These are phyloP conservation scores for Xyliphius kryptos DNA, from an alignment of 2,113 vertebrate genomes.

Conservation along the genomic window DNA sequence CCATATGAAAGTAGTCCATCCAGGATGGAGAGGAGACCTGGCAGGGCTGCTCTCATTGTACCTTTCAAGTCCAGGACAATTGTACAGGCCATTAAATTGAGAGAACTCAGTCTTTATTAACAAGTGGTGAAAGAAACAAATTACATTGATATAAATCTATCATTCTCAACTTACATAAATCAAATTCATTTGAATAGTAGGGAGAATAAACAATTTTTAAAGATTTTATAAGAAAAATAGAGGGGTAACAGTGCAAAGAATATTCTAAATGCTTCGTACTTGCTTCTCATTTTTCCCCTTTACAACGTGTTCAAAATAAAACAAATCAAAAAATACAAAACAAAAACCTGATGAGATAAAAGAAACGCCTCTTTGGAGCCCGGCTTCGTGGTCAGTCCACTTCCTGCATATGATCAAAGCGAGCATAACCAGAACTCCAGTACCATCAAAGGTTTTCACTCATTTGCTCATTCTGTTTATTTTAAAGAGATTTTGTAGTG, in stretches of 20 bases:
- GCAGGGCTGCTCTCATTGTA: slow-evolving; percentile 14
- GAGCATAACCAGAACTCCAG: slow-evolving; percentile 61
- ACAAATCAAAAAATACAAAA: slow-evolving; percentile 34
- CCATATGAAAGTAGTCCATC: neutral
- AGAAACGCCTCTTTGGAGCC: slow-evolving; percentile 59
- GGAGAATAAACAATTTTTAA: slow-evolving; percentile 60
- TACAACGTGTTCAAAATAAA: slow-evolving; percentile 68
- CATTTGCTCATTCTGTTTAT: slow-evolving; percentile 39
- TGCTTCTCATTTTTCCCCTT: slow-evolving; percentile 58
- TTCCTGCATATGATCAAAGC: slow-evolving; percentile 46
- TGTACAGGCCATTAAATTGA: no score
- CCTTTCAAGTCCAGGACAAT: slow-evolving; percentile 28
- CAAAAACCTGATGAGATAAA: slow-evolving; percentile 19
- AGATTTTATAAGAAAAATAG: slow-evolving; percentile 70
- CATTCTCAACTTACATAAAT: slow-evolving; percentile 44
- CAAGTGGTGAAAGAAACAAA: no score
- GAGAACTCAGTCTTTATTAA: no score
- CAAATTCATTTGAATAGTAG: slow-evolving; percentile 54
- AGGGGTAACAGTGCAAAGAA: slow-evolving; percentile 74
- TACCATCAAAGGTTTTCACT: slow-evolving; percentile 61
- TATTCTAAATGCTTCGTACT: slow-evolving; percentile 57
- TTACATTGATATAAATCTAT: slow-evolving; percentile 46
- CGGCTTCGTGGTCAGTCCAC: slow-evolving; percentile 54
- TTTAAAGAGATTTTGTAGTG: slow-evolving; percentile 67
- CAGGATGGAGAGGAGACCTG: slow-evolving; percentile 1